These are phyloP conservation scores for Drosophila neocordata DNA, from an alignment of 1,140 invertebrate genomes.

Conservation along the genomic window DNA sequence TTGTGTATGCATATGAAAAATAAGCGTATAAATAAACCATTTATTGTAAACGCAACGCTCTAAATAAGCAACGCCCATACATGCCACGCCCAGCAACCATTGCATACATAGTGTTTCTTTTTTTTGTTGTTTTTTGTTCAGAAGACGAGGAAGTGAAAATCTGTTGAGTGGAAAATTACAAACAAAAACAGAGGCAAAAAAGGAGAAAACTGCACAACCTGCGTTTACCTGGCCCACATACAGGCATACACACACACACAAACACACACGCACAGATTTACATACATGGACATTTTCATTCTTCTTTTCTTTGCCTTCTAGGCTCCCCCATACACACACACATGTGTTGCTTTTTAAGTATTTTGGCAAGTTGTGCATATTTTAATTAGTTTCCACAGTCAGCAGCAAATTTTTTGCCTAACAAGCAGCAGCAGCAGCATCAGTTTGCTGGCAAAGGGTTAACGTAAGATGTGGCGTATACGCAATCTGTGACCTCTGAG, in stretches of 20 bases:
- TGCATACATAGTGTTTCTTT: not conserved
- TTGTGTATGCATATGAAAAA: slow-evolving; percentile 27
- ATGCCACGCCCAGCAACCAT: not conserved
- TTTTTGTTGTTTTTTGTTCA: slow-evolving; percentile 37
- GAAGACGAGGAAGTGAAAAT: slow-evolving; percentile 37
- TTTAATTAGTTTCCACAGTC: slow-evolving; percentile 71
- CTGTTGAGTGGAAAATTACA: slow-evolving; percentile 77
- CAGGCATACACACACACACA: slow-evolving; percentile 7
- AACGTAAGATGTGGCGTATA: slow-evolving; percentile 48
- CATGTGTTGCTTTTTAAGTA: slow-evolving; percentile 61
- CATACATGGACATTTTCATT: slow-evolving; percentile 6
- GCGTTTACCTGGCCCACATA: slow-evolving; percentile 53
- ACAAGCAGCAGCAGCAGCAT: slow-evolving; percentile 38
- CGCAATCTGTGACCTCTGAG: slow-evolving; percentile 40
- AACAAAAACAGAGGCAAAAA: slow-evolving; percentile 19
- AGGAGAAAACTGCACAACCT: slow-evolving; percentile 62
- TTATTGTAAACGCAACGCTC: slow-evolving; percentile 50
- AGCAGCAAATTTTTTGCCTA: slow-evolving; percentile 43
- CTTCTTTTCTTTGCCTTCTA: slow-evolving; percentile 13
- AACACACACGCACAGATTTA: slow-evolving; percentile 16
- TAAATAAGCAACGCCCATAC: slow-evolving; percentile 27
- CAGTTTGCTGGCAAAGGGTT: slow-evolving; percentile 1
- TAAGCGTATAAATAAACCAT: slow-evolving; percentile 72
- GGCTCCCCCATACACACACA: not conserved
- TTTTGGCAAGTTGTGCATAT: slow-evolving; percentile 78